phyloP scores from a whole-genome alignment of 2,888 invertebrate genomes.

The Tetragonisca angustula region DNA sequence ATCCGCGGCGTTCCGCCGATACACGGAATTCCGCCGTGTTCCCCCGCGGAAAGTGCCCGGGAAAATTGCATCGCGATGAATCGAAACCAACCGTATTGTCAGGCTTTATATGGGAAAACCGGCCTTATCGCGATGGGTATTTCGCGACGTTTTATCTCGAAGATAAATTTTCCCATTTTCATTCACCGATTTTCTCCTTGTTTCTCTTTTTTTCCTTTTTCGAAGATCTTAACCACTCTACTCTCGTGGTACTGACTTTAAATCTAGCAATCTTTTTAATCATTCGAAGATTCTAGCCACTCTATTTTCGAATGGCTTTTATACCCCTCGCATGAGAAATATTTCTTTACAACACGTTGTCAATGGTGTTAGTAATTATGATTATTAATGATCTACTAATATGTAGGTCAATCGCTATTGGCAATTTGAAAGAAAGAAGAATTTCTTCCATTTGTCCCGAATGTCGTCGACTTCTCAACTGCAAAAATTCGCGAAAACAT shows the following conservation, averaged over 20 bases:
- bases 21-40: not conserved
- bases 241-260: too few relatives aligned
- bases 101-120: not conserved
- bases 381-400: too few relatives aligned
- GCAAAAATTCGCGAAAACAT: too few relatives aligned
- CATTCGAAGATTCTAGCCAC: not conserved
- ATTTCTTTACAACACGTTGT: not conserved
- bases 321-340: not conserved
- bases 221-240: too few relatives aligned
- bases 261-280: not conserved
- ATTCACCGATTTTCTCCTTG: too few relatives aligned
- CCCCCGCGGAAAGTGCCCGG: not conserved
- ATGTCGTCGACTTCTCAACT: too few relatives aligned
- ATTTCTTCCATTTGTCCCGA: too few relatives aligned
- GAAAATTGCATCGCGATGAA: conserved; percentile 3
- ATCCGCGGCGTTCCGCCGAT: conserved; percentile 20
- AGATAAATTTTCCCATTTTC: not conserved
- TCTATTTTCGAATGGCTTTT: not conserved
- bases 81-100: not conserved
- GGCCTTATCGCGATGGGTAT: not conserved
- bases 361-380: too few relatives aligned
- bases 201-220: too few relatives aligned
- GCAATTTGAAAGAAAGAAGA: too few relatives aligned
- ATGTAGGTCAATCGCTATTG: too few relatives aligned
- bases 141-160: conserved; percentile 9